Base-by-base conservation (phyloP, 2,797 vertebrate species). In the Enoplosus armatus region DNA sequence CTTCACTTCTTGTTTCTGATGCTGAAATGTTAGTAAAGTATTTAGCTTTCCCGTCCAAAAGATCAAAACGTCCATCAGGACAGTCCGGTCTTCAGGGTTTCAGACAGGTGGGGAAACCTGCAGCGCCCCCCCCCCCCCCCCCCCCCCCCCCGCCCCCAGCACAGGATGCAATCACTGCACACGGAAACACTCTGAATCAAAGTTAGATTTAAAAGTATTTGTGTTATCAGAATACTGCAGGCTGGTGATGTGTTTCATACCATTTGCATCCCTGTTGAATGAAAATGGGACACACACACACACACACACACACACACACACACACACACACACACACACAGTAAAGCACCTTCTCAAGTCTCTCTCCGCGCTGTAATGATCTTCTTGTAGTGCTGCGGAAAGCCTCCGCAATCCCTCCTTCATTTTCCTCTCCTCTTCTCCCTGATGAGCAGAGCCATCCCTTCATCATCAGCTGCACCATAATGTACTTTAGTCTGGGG, bases 361-460 rank as follows among this genome's bases (percentile, higher is more conserved):
- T 74, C 63, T 80, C 59, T 70, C 43, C 7, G 1, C n/a, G 20
- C 71, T 41, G 62, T 86, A 86, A 84, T 89, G 85, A 89, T 91
- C 68, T 65, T 77, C 58, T 58, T 15, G 70, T 72, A 51, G 77
- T n/a, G 66, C 70, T 31, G 63, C 47, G 1, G 71, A 78, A 78
- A 79, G 63, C 73, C 75, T 68, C 72, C 20, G 24, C 80, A 68
- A 83, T 90, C 86, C 68, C 59, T 85, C 77, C 77, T 87, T 89
- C 88, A 84, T 88, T 72, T 69, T 56, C 71, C 20, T 39, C 74
- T 72, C 55, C 75, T 84, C 77, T 58, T 77, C 66, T 85, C 83
- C 75, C 81, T 86, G 89, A 93, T 92, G 90, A 89, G 82, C 75
- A 51, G 65, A 56, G 39, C 51, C 77, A 50, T 89, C 79, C 77